These are phyloP conservation scores for Rhombomys opimus DNA, from an alignment of 2,113 vertebrate species.

Conservation along the genomic window DNA sequence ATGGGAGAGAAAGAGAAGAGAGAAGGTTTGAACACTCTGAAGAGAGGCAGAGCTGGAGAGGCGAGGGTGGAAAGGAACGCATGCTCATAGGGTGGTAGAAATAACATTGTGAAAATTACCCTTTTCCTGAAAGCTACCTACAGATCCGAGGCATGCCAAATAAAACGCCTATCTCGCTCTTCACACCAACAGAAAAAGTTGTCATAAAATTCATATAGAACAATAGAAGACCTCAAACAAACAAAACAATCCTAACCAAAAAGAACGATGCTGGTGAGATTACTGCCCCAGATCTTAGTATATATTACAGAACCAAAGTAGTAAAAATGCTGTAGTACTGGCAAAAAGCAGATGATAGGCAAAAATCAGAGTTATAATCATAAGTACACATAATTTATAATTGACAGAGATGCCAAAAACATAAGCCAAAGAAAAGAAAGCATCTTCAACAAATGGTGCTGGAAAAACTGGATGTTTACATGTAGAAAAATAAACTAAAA, in stretches of 20 bases:
- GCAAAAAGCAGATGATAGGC: background rate
- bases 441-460: background rate
- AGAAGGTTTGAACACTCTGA: too few relatives aligned
- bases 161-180: background rate
- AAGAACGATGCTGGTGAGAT: background rate
- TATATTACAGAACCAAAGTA: background rate
- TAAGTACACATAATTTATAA: background rate
- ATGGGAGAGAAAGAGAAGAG: too few relatives aligned
- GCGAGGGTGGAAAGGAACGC: background rate
- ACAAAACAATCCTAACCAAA: background rate
- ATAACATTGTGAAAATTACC: background rate
- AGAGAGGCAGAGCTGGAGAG: too few relatives aligned
- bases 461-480: background rate
- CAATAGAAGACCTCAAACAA: background rate
- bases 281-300: background rate
- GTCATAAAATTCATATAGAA: background rate
- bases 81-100: background rate
- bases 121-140: background rate
- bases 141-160: background rate
- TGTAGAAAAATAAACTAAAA: background rate
- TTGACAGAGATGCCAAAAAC: background rate
- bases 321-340: background rate
- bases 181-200: background rate
- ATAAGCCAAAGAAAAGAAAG: background rate
- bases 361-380: background rate